phyloP scores from a whole-genome alignment of 2,113 vertebrate genomes.

The Catharus bicknelli region DNA sequence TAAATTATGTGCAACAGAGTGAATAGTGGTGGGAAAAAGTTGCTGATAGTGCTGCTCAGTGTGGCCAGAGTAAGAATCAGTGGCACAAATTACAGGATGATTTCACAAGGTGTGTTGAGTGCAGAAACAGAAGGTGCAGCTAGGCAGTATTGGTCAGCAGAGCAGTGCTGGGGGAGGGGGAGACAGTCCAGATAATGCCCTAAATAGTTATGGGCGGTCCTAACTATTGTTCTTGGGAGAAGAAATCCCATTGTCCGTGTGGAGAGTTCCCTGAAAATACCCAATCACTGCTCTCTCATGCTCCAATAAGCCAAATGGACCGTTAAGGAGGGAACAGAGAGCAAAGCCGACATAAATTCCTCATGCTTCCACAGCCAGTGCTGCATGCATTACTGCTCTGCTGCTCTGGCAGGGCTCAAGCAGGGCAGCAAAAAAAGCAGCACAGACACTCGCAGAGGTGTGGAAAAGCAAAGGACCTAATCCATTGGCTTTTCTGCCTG shows the following conservation, averaged over 20 bases:
- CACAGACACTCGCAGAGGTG: not conserved
- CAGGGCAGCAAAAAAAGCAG: not conserved
- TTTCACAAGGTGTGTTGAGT: not conserved
- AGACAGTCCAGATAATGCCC: not conserved
- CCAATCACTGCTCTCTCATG: not conserved
- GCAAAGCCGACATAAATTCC: slow-evolving; percentile 27
- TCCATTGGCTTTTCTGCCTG: not conserved
- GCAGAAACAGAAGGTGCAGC: not conserved
- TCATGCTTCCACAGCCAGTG: not conserved
- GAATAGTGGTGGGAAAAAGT: not conserved
- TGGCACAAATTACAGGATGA: not conserved
- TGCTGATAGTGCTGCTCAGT: not conserved
- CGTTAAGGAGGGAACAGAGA: slow-evolving; percentile 38
- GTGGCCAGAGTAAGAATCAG: not conserved
- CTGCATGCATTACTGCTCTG: not conserved
- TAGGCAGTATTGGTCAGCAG: not conserved
- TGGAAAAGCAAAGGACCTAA: not conserved
- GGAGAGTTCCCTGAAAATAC: not conserved
- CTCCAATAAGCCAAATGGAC: slow-evolving; percentile 1
- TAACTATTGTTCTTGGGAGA: not conserved
- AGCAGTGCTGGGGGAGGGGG: not conserved
- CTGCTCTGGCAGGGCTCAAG: not conserved
- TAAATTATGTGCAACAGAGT: not conserved
- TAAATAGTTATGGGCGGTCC: not conserved
- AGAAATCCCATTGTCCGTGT: not conserved